These are phyloP conservation scores for Actinernus sp. DNA, from an alignment of 92 coral and sea anemone genomes.

Conservation along the genomic window DNA sequence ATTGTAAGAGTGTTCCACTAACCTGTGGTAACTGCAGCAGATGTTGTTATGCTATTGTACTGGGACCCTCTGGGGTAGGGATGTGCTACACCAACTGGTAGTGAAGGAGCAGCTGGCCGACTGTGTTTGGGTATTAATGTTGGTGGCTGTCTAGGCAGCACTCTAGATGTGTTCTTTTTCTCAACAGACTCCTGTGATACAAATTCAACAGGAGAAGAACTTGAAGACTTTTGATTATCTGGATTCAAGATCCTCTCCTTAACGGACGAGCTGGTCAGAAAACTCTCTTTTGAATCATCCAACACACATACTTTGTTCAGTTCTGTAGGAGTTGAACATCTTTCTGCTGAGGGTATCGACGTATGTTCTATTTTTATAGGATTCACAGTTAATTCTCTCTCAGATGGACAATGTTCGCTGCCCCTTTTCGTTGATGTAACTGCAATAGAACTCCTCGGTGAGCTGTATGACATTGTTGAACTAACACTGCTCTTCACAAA, in stretches of 20 bases:
- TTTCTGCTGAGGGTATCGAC: not conserved
- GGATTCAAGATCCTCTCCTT: not conserved
- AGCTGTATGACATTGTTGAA: constrained; percentile 16
- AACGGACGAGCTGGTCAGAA: not conserved
- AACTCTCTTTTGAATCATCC: not conserved
- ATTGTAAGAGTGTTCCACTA: too few species aligned
- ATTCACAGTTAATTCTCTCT: not conserved
- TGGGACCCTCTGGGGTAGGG: constrained; percentile 72
- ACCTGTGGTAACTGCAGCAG: constrained; percentile 67
- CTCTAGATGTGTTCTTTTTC: constrained; percentile 52
- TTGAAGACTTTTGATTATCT: too few species aligned
- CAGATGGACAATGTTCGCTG: constrained; percentile 3
- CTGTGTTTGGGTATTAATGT: constrained; percentile 68
- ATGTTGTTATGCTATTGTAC: constrained; percentile 20
- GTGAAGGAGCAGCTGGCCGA: constrained; percentile 64
- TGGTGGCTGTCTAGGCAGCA: constrained; percentile 69
- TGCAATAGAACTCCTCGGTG: constrained; percentile 23
- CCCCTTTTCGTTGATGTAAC: constrained; percentile 15
- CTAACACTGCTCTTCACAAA: not conserved
- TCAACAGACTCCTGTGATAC: constrained; percentile 32
- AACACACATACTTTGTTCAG: not conserved
- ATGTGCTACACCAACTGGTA: constrained; percentile 92
- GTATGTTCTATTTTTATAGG: not conserved
- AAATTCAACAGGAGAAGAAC: too few species aligned
- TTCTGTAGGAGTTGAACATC: not conserved